Conservation (phyloP, 2,797 vertebrate species). For the Gambelia wislizenii region DNA sequence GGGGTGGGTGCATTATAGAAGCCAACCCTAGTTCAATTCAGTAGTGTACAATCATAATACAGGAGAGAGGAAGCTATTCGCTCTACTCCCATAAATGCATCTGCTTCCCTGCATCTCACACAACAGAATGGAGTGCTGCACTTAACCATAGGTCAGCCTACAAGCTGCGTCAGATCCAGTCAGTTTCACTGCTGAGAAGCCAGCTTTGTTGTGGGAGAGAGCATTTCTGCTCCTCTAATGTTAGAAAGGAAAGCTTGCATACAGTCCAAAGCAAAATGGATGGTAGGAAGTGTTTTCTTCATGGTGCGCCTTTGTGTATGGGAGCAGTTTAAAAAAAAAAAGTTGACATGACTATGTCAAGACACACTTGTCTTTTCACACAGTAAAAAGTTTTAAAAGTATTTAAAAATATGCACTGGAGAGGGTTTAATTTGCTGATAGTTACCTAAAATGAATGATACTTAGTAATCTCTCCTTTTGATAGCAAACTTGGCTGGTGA, state of each 20-base stretch:
- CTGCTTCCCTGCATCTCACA: not conserved
- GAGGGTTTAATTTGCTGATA: not conserved
- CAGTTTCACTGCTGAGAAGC: not conserved
- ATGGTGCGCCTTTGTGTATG: not conserved
- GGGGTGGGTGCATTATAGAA: too few species aligned
- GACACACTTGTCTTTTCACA: not conserved
- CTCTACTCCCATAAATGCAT: not conserved
- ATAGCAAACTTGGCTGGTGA: not conserved
- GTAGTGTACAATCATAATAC: not conserved
- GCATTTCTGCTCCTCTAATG: not conserved
- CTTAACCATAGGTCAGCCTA: not conserved
- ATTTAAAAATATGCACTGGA: not conserved
- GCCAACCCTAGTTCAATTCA: not conserved
- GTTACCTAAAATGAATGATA: conserved; percentile 8
- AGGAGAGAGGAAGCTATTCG: not conserved
- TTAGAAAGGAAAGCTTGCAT: not conserved
- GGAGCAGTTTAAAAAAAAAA: too few species aligned
- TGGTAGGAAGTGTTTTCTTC: not conserved
- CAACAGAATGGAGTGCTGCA: not conserved
- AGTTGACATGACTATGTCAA: not conserved
- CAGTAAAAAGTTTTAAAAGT: not conserved
- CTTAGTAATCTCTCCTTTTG: not conserved
- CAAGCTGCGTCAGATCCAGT: not conserved
- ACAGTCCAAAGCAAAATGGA: not conserved
- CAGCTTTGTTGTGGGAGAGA: not conserved